Evolutionary conservation across 1,140 invertebrate genomes (phyloP), one percentile per base, ranked within the genome.

Genomic region (Lithobius niger): DNA sequence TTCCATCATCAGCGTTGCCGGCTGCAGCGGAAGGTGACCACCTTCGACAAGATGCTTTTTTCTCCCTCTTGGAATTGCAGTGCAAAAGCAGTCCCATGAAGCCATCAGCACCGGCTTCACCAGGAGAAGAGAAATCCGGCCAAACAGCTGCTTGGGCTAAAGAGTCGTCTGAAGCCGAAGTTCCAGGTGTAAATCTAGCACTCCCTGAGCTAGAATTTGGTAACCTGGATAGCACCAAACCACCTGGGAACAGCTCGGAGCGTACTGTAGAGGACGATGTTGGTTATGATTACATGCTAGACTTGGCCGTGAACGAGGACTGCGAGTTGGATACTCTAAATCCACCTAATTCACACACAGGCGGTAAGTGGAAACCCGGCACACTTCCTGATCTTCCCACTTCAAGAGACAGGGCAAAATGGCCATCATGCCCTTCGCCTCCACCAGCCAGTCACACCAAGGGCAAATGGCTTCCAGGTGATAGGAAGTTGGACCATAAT

Each of bases 291-390:
- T 50, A 16, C 24, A 50, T 50, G 10, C 10, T 16, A 31, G 42
- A 31, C 19, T 42, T 45, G 60, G 43, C 52, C 15, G 28, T 59
- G 36, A 55, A 59, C 21, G 62, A 63, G 52, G 62, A 64, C 19
- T 58, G 57, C 21, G 70, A 74, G 10, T n/a, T n/a, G n/a, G 61
- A 61, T 40, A 54, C 52, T 50, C 63, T 73, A 26, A 74, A 75
- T 57, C 73, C 73, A 13, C 79, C 80, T 22, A 71, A 75, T 3
- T 74, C 74, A 40, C 78, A 84, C 60, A 85, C 74, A 18, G 81
- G 82, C 45, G 82, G 83, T 2, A 86, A 86, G 68, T 86, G 84
- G 82, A 81, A 80, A 63, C 80, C 81, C 19, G 73, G 68, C 56
- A 54, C 15, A 68, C 64, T 16, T 24, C 56, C 36, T 50, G 54